Evolutionary conservation across 2,797 vertebrate genomes (phyloP), one percentile per base, ranked within the genome.

Genomic region (Pseudochirops corinnae): DNA sequence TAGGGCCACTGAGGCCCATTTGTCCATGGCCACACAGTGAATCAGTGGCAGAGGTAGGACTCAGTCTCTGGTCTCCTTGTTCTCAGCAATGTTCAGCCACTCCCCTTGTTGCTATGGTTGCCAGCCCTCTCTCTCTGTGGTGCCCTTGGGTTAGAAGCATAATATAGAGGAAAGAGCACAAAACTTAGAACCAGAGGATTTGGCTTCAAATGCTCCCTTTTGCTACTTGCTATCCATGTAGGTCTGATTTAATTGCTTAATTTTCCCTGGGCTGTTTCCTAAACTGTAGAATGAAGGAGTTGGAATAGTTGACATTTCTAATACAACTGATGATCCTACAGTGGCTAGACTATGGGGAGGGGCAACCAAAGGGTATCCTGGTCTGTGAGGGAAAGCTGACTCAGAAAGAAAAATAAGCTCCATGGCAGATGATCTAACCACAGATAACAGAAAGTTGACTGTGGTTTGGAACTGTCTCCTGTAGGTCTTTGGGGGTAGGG

Each of bases 1-100:
- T 16, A 46, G 58, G 58, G 21, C 57, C 53, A 24, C 57, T 13
- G 1, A 10, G 93, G 12, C 55, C 67, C 5, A 50, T 91, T 1
- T 6, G 46, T 7, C 1, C 1, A 0, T 0, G 2, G 53, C 52
- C 11, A 7, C 5, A 26, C 4, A 53, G 31, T 9, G 2, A 1
- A 82, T 26, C 11, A 91, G 16, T 24, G 90, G 14, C 31, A 90
- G 29, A 10, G 24, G 90, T 55, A 26, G 67, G 74, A 90, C 21
- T 3, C 3, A 1, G 52, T 87, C 46, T 10, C 52, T 39, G 26
- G 39, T 58, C 53, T 92, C 56, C 10, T 50, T 14, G 3, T 24
- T 33, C 39, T 57, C 57, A 92, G 5, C 28, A 31, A 46, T 10
- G 28, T 29, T 57, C 5, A 7, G 5, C 21, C 0, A 5, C 21